These are phyloP conservation scores for Anthoscopus minutus DNA, from an alignment of 2,113 vertebrate species.

Conservation along the genomic window DNA sequence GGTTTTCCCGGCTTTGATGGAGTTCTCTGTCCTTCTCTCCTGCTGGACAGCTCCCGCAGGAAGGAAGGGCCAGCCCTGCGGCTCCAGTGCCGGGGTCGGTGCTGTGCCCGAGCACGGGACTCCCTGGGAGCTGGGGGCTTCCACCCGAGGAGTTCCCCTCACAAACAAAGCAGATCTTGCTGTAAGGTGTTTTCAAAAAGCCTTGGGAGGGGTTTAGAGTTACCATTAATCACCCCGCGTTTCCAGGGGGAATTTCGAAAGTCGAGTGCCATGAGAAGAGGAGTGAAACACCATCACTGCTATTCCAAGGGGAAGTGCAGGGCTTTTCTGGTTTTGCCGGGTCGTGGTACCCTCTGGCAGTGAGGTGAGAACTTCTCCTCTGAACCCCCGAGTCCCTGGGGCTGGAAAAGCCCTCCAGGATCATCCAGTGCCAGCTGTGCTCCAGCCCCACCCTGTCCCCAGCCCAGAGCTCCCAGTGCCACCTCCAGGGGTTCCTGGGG, in stretches of 20 bases:
- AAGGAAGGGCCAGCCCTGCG: background rate
- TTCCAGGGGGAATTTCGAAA: background rate
- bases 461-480: background rate
- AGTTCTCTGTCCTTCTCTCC: background rate
- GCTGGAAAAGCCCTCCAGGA: background rate
- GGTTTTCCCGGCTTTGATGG: slow-evolving; percentile 29
- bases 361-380: fast-evolving
- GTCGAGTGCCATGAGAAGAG: background rate
- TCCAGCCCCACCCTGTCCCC: background rate
- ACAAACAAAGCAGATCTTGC: background rate
- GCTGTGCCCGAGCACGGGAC: too few relatives aligned
- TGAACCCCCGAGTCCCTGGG: background rate
- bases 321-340: background rate
- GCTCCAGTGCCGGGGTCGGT: too few relatives aligned
- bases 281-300: background rate
- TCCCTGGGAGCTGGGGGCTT: too few relatives aligned
- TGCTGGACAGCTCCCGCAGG: background rate
- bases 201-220: background rate
- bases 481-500: background rate
- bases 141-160: fast-evolving
- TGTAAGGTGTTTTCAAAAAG: fast-evolving
- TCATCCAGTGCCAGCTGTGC: fast-evolving
- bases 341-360: fast-evolving
- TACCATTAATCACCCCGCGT: too few relatives aligned
- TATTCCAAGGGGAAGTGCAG: fast-evolving